Evolutionary conservation across 2,113 vertebrate genomes (phyloP).

Genomic region (Perca schrenkii): DNA sequence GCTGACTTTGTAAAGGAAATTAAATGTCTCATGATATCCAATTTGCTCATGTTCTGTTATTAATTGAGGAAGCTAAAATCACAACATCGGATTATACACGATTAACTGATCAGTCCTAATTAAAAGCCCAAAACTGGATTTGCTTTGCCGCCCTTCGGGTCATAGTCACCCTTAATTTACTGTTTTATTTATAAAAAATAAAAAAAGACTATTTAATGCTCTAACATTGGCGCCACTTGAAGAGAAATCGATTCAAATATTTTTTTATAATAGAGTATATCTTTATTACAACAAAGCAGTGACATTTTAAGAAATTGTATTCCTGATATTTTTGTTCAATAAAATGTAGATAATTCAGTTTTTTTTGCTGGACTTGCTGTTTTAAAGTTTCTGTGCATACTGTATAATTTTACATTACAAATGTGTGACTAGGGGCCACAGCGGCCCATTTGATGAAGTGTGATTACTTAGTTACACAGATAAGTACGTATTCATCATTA

Average conservation of each 20-base stretch:
- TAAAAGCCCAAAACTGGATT: constrained; percentile 32
- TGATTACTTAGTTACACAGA: constrained; percentile 2
- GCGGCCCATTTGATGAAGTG: not conserved
- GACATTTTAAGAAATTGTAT: not conserved
- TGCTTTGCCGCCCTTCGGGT: not conserved
- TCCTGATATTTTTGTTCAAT: constrained; percentile 4
- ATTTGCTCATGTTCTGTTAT: constrained; percentile 31
- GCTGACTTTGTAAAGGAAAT: constrained; percentile 29
- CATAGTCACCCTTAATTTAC: constrained; percentile 10
- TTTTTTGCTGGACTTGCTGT: not conserved
- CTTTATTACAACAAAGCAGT: not conserved
- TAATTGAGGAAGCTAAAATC: constrained; percentile 32
- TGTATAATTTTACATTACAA: not conserved
- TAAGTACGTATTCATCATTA: constrained; percentile 20
- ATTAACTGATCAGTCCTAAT: constrained; percentile 45
- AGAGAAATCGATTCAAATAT: not conserved
- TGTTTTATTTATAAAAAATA: not conserved
- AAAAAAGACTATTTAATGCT: not conserved
- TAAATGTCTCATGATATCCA: constrained; percentile 12
- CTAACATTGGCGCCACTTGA: not conserved
- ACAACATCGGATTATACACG: constrained; percentile 31
- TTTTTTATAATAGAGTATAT: not conserved
- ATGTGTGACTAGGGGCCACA: not conserved
- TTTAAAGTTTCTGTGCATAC: not conserved
- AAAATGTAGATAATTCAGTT: not conserved